phyloP scores from a whole-genome alignment of 2,113 vertebrate genomes.

The Psilopsiagon aymara region DNA sequence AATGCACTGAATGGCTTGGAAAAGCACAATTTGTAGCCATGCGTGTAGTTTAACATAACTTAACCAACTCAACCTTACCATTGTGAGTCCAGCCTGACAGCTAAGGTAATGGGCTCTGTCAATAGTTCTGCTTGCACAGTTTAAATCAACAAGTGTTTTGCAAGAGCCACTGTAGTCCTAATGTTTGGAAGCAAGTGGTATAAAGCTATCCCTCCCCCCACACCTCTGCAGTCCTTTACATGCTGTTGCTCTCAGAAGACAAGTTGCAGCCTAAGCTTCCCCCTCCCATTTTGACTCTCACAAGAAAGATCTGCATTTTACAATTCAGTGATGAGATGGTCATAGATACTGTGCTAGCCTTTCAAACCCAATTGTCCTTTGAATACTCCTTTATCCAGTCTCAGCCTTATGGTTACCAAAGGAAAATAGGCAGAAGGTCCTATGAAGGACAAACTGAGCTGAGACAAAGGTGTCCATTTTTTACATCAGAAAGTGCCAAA shows the following conservation, averaged over 20 bases:
- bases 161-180: not conserved
- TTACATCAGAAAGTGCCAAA: not conserved
- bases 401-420: not conserved
- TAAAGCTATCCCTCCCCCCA: not conserved
- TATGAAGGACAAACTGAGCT: not conserved
- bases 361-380: not conserved
- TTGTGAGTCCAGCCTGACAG: constrained; percentile 2
- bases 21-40: not conserved
- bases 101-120: not conserved
- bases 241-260: not conserved
- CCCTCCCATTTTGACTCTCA: not conserved
- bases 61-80: not conserved
- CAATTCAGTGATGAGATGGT: not conserved
- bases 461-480: not conserved
- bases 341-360: not conserved
- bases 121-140: not conserved
- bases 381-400: not conserved
- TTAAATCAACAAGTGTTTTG: constrained; percentile 33
- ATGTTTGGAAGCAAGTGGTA: not conserved
- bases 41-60: not conserved
- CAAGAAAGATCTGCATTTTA: not conserved
- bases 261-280: not conserved
- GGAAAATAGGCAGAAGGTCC: not conserved
- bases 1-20: not conserved
- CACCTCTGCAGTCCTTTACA: not conserved